A percentile compares a stretch with the other conserved stretches of the same genome.
These are phyloP conservation scores for Mareca strepera DNA, from an alignment of 2,797 vertebrate species.

Conservation along the genomic window DNA sequence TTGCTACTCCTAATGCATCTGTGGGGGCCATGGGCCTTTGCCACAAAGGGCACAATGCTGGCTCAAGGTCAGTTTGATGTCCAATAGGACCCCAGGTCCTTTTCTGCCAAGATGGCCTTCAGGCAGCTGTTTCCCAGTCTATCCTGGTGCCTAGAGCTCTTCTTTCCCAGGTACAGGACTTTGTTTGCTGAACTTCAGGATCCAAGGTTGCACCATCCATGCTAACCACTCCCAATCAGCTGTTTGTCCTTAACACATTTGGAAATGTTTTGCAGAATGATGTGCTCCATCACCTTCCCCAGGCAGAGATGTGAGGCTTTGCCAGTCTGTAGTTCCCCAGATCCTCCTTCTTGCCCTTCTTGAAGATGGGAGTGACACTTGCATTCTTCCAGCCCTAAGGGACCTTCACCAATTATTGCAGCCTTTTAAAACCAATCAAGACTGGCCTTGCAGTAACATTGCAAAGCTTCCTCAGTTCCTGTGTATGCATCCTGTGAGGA, in stretches of 20 bases:
- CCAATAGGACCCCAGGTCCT: fast-evolving
- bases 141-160: fast-evolving
- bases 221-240: background rate
- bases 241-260: background rate
- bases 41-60: background rate
- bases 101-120: background rate
- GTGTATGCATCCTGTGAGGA: background rate
- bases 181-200: background rate
- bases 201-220: background rate
- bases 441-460: background rate
- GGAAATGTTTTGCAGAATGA: background rate
- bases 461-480: background rate
- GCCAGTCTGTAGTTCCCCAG: background rate
- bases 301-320: background rate
- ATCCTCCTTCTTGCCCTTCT: background rate
- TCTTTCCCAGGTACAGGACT: background rate
- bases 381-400: background rate
- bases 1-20: background rate
- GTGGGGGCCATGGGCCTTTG: background rate
- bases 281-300: background rate
- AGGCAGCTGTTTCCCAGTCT: background rate
- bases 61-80: background rate
- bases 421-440: background rate
- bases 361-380: background rate
- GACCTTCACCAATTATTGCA: background rate